These are phyloP conservation scores for Notoglanidium macrostoma DNA, from an alignment of 2,797 vertebrate genomes.

Conservation along the genomic window DNA sequence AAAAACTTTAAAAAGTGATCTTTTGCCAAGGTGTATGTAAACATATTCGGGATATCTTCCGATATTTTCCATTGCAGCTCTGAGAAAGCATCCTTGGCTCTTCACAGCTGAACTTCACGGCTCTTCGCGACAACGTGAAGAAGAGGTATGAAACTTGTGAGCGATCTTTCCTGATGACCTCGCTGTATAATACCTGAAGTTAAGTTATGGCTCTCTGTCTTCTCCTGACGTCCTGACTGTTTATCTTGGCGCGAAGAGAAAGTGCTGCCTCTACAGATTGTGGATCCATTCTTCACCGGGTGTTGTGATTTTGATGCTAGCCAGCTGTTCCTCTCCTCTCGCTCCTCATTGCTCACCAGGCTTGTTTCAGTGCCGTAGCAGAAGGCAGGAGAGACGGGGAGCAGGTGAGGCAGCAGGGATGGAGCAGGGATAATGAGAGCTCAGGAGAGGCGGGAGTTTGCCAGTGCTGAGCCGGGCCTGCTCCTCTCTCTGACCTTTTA, in stretches of 20 bases:
- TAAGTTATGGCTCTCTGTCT: slow-evolving; percentile 34
- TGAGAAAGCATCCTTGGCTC: neutral
- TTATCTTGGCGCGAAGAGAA: slow-evolving; percentile 40
- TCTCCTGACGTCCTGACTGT: slow-evolving; percentile 30
- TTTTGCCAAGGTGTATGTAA: neutral
- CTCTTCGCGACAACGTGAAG: neutral
- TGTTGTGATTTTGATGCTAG: slow-evolving; percentile 54
- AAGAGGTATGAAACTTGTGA: neutral
- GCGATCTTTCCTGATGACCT: neutral
- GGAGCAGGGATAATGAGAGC: slow-evolving; percentile 55
- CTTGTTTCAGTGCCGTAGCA: slow-evolving; percentile 41
- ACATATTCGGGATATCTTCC: neutral
- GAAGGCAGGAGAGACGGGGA: slow-evolving; percentile 52
- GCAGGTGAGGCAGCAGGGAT: slow-evolving; percentile 50
- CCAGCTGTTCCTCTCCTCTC: slow-evolving; percentile 54
- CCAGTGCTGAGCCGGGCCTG: slow-evolving; percentile 42
- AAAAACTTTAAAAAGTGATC: too few species aligned
- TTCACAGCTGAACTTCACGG: neutral
- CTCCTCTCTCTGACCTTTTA: slow-evolving; percentile 48
- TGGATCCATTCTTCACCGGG: slow-evolving; percentile 51
- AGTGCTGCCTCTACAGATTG: slow-evolving; percentile 49
- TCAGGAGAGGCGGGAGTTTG: slow-evolving; percentile 48
- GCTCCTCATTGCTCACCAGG: slow-evolving; percentile 53
- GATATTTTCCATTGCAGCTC: neutral
- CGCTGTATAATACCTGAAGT: slow-evolving; percentile 18